A percentile compares a stretch with the other conserved stretches of the same genome.
Conservation (phyloP, 2,888 invertebrate species). For the Pseudococcus longispinus region DNA sequence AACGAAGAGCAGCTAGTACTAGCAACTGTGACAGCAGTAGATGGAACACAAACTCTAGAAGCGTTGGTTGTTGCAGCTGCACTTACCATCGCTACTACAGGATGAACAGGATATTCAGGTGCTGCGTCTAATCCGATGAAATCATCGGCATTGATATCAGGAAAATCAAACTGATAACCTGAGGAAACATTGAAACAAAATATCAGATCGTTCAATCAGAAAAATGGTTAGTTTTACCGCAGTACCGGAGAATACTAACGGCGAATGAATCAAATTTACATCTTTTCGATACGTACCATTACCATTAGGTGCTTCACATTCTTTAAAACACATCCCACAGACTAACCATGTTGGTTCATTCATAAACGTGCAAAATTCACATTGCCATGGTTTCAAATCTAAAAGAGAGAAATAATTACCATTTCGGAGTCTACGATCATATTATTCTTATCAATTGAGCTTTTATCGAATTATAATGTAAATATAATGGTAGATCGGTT, state of each 20-base stretch:
- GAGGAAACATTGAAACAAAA: neutral
- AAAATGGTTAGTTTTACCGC: neutral
- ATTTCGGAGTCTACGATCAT: neutral
- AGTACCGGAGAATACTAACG: neutral
- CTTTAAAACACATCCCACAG: neutral
- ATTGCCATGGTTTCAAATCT: neutral
- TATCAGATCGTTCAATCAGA: neutral
- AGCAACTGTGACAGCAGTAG: neutral
- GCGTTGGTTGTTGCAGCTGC: neutral
- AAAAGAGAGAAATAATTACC: neutral
- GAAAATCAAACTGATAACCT: neutral
- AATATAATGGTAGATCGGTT: too few species aligned
- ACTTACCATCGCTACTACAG: neutral
- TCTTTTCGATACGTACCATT: neutral
- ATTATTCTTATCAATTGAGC: neutral
- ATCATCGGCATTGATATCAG: neutral
- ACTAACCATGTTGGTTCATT: neutral
- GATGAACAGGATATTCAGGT: neutral
- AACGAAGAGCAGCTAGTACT: neutral
- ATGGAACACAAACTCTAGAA: neutral
- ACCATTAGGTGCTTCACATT: neutral
- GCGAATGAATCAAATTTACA: neutral
- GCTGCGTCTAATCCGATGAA: neutral
- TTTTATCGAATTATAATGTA: neutral
- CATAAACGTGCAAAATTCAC: neutral